Base-by-base conservation (phyloP, 2,113 vertebrate genomes). In the Mugil cephalus region DNA sequence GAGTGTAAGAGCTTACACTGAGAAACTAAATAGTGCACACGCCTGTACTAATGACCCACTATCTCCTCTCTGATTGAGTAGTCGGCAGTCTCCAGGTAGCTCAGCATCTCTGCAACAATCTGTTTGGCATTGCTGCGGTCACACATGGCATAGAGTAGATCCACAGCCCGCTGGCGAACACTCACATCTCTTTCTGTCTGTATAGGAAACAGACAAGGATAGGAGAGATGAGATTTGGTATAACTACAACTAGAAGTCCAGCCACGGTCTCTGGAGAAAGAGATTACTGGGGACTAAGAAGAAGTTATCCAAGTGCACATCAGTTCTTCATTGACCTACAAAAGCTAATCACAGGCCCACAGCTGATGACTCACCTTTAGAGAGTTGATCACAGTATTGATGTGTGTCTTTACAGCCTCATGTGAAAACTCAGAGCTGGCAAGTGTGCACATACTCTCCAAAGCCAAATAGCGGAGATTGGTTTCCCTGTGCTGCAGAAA, bases 61-160 rank as follows among this genome's bases (percentile, higher is more conserved):
- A 98, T 98, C 89, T 98, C 96, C 69, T 98, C 96, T 0, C 96
- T 93, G 90, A 98, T 98, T 64, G 96, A 97, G 10, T 98, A 98
- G 83, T 98, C 96, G 0, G 96, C 96, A 0, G 95, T 97, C 87
- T 98, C 96, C 55, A 98, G 91, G 89, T 98, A 98, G 86, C 96
- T 95, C 46, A 98, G 90, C 96, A 98, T 98, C 91, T 98, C 96
- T 0, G 96, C 96, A 12, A 97, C 96, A 0, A 98, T 98, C 90
- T 98, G 96, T 87, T 97, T 97, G 66, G 96, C 95, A 0, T 97
- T 98, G 85, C 96, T 97, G 45, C 96, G 96, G 80, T 98, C 96
- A 6, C 96, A 98, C 96, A 98, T 98, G 88, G 96, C 96, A 0
- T 98, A 97, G 2, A 98, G 94, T 62, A 98, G 94, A 69, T 98